phyloP scores from a whole-genome alignment of 2,888 invertebrate species.

The Papilio demoleus region DNA sequence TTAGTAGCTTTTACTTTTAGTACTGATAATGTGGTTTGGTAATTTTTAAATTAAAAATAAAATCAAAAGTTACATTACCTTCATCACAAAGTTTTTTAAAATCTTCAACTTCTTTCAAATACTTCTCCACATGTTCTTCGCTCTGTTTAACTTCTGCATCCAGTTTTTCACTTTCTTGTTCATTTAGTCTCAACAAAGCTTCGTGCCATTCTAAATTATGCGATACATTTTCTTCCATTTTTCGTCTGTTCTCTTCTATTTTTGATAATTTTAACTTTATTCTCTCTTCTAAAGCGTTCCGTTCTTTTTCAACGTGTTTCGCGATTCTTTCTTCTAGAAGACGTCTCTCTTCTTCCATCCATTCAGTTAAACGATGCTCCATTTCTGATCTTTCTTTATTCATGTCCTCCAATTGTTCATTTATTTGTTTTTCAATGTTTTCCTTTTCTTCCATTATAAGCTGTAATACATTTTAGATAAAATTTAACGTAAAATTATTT shows the following conservation, averaged over 20 bases:
- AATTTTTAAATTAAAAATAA: no score
- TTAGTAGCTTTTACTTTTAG: no score
- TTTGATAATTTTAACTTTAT: conserved; percentile 55
- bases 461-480: conserved; percentile 41
- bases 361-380: conserved; percentile 51
- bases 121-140: conserved; percentile 54
- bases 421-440: conserved; percentile 50
- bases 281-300: conserved; percentile 54
- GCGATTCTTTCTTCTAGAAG: conserved; percentile 66
- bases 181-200: conserved; percentile 50
- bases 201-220: conserved; percentile 53
- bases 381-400: conserved; percentile 44
- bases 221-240: conserved; percentile 54
- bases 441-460: conserved; percentile 45
- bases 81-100: conserved; percentile 68
- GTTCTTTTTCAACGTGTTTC: conserved; percentile 52
- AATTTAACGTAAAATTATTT: no score
- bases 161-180: conserved; percentile 58
- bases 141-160: conserved; percentile 58
- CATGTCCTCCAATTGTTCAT: conserved; percentile 54
- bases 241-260: conserved; percentile 53
- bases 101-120: conserved; percentile 55
- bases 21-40: no score
- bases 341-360: conserved; percentile 57
- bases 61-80: no score